Percentiles rank a stretch among this genome's conserved stretches.
These are phyloP conservation scores for Halcyon malimbica DNA, from an alignment of 2,113 vertebrate genomes.

Conservation along the genomic window DNA sequence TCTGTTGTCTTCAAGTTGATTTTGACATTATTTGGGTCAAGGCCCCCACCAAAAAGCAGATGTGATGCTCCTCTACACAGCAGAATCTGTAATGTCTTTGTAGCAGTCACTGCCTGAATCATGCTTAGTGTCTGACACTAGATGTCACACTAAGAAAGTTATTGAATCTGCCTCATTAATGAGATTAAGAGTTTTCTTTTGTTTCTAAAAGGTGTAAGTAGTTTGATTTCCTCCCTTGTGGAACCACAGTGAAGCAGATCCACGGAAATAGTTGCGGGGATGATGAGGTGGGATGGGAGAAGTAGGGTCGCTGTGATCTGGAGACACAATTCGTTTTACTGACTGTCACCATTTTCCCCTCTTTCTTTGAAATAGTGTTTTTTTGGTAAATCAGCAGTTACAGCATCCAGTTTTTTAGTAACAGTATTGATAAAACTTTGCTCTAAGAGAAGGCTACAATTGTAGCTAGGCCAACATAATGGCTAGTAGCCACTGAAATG, in stretches of 20 bases:
- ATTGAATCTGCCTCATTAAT: background rate
- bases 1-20: background rate
- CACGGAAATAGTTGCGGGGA: background rate
- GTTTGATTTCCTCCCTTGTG: background rate
- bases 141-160: conserved; percentile 74
- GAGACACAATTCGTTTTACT: background rate
- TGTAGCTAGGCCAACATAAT: background rate
- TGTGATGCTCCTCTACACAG: background rate
- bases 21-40: background rate
- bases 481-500: background rate
- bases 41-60: background rate
- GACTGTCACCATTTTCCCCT: background rate
- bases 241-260: background rate
- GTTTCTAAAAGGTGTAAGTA: background rate
- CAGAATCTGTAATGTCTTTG: background rate
- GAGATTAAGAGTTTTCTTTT: background rate
- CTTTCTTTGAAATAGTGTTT: background rate
- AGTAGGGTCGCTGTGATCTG: background rate
- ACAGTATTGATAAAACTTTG: background rate
- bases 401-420: background rate
- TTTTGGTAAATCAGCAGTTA: background rate
- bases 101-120: background rate
- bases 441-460: background rate
- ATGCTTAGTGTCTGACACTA: conserved; percentile 44
- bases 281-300: background rate